These are phyloP conservation scores for Muntiacus reevesi DNA, from an alignment of 2,113 vertebrate genomes.

Conservation along the genomic window DNA sequence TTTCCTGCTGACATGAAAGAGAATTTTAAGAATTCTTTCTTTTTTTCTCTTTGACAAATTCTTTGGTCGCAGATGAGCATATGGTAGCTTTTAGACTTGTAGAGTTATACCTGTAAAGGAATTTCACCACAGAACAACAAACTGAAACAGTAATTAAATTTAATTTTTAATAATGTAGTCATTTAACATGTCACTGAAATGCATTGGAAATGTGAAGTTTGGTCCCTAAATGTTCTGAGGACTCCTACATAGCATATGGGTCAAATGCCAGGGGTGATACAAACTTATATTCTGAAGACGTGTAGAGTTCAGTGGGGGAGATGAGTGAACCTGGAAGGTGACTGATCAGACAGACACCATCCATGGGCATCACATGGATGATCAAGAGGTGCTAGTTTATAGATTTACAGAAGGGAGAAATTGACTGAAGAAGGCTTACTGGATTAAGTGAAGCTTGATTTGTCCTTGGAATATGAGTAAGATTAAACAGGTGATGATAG, in stretches of 20 bases:
- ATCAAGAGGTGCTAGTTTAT: neutral
- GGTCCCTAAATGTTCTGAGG: neutral
- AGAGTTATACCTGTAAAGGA: neutral
- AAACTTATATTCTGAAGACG: neutral
- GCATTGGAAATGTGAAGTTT: neutral
- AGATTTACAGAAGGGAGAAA: neutral
- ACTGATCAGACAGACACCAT: neutral
- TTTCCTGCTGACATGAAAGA: neutral
- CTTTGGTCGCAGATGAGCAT: neutral
- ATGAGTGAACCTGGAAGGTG: neutral
- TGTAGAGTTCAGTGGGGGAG: neutral
- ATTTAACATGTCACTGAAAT: neutral
- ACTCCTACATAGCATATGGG: neutral
- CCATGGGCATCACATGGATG: neutral
- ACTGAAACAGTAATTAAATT: neutral
- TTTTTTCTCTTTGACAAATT: conserved; percentile 13
- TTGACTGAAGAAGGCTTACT: neutral
- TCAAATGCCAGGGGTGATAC: neutral
- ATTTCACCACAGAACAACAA: neutral
- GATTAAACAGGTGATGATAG: neutral
- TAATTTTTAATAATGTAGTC: neutral
- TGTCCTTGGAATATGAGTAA: neutral
- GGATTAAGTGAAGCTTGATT: neutral
- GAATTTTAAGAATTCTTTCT: conserved; percentile 1
- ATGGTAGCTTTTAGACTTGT: neutral